Conservation (phyloP, 2,888 invertebrate genomes). For the Plemyria rubiginata region DNA sequence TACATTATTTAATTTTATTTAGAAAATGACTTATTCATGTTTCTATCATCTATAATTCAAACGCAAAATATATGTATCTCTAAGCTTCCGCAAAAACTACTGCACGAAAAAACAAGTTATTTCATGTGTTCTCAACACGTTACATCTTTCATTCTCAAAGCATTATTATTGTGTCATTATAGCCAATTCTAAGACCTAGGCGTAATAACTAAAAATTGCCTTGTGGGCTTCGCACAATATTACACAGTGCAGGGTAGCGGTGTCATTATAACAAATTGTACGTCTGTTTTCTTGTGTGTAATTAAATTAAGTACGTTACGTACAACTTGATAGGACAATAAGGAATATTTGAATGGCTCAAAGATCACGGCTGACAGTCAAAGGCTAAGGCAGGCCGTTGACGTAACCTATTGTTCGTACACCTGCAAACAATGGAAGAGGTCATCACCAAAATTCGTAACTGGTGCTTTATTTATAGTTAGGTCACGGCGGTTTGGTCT, state of each 20-base stretch:
- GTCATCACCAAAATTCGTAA: slow-evolving; percentile 56
- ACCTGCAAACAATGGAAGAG: slow-evolving; percentile 52
- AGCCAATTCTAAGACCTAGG: slow-evolving; percentile 44
- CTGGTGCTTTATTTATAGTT: slow-evolving; percentile 64
- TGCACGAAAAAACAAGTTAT: slow-evolving; percentile 9
- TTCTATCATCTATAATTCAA: too few relatives aligned
- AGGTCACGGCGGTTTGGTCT: slow-evolving; percentile 77
- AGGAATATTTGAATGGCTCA: slow-evolving; percentile 24
- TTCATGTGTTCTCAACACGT: slow-evolving; percentile 9
- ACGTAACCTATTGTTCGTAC: slow-evolving; percentile 49
- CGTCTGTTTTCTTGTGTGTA: slow-evolving; percentile 17
- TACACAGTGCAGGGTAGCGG: slow-evolving; percentile 17
- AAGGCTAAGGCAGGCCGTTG: slow-evolving; percentile 40
- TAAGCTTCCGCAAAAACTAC: slow-evolving; percentile 16
- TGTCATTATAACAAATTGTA: slow-evolving; percentile 36
- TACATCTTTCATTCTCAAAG: slow-evolving; percentile 46
- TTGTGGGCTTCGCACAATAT: slow-evolving; percentile 34
- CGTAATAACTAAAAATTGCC: slow-evolving; percentile 51
- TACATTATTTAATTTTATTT: too few relatives aligned
- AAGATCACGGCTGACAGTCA: slow-evolving; percentile 27
- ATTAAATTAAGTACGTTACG: too few relatives aligned
- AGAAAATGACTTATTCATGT: too few relatives aligned
- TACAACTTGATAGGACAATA: slow-evolving; percentile 18
- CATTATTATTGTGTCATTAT: slow-evolving; percentile 50
- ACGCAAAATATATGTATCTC: too few relatives aligned